Evolutionary conservation across 2,113 vertebrate species (phyloP), one percentile per base, ranked within the genome.

Genomic region (Pipra filicauda): DNA sequence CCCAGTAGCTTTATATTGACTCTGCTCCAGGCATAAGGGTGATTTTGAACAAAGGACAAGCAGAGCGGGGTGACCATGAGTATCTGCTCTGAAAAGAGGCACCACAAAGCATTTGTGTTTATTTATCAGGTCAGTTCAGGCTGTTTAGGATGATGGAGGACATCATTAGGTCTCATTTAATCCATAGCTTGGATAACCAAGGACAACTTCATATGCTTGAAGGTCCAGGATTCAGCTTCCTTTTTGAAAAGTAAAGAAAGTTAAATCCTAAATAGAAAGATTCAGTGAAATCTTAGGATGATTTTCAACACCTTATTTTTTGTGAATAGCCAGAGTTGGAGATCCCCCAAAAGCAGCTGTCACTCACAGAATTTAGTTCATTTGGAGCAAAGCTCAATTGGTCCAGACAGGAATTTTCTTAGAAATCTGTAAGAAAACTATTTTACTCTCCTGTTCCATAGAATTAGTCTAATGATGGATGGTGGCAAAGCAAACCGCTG

Each of bases 1-100:
- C 75, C 5, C 28, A 67, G 18, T 0, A 0, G 2, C 3, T 23
- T 35, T 0, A 0, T 30, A 7, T 5, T 18, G 26, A 33, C 26
- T 27, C 5, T 66, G 16, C 35, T 85, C 7, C 30, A 85, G 27
- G 11, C 18, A 9, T 8, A 31, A 48, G 15, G 22, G 8, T 4
- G 64, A 33, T 22, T 59, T 15, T 10, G 15, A 54, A 52, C 6
- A 74, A 89, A 64, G 8, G 15, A 66, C 20, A 69, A 27, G 2
- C 12, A 66, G 31, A 58, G 15, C 1, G 1, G 8, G 4, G 3
- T 55, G 20, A 24, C 24, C 7, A 8, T 0, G 0, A 64, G 5
- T 4, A 15, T 30, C 13, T 31, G 8, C 23, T 51, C 57, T 69
- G 43, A 85, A 43, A 84, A 67, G 7, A 19, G 24, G 4, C 6